These are phyloP conservation scores for Hyperopisus bebe DNA, from an alignment of 2,113 vertebrate genomes.

Conservation along the genomic window DNA sequence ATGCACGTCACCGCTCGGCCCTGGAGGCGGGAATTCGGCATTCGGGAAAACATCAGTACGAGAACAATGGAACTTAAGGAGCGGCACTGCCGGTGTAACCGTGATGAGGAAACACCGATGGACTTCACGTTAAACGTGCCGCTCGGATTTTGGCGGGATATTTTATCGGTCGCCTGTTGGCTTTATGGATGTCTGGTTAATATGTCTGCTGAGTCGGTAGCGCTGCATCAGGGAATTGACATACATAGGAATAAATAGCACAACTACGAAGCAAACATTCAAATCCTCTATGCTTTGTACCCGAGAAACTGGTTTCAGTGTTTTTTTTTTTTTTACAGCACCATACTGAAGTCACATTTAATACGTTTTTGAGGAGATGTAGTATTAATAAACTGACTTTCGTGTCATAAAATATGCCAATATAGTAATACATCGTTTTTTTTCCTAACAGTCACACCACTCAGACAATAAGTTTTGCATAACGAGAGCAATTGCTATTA, in stretches of 20 bases:
- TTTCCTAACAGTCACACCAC: constrained; percentile 5
- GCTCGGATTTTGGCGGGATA: background rate
- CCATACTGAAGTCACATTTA: constrained; percentile 9
- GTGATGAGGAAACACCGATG: background rate
- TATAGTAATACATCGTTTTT: background rate
- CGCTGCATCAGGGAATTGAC: background rate
- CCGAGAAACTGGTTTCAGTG: constrained; percentile 1
- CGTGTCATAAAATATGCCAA: background rate
- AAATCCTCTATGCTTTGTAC: background rate
- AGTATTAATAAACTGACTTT: background rate
- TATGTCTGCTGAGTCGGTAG: background rate
- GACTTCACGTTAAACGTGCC: background rate
- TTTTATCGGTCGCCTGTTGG: background rate
- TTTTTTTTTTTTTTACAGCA: constrained; percentile 1
- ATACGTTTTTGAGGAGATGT: background rate
- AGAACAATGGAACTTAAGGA: background rate
- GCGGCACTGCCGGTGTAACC: background rate
- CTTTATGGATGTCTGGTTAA: constrained; percentile 9
- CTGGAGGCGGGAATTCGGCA: background rate
- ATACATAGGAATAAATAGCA: background rate
- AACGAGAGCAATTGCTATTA: constrained; percentile 3
- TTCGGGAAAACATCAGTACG: background rate
- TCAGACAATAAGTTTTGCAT: background rate
- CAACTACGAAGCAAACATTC: background rate
- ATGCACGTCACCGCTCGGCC: background rate